A percentile compares a stretch with the other conserved stretches of the same genome.
These are phyloP conservation scores for Diadophis punctatus DNA, from an alignment of 2,113 vertebrate genomes.

Conservation along the genomic window DNA sequence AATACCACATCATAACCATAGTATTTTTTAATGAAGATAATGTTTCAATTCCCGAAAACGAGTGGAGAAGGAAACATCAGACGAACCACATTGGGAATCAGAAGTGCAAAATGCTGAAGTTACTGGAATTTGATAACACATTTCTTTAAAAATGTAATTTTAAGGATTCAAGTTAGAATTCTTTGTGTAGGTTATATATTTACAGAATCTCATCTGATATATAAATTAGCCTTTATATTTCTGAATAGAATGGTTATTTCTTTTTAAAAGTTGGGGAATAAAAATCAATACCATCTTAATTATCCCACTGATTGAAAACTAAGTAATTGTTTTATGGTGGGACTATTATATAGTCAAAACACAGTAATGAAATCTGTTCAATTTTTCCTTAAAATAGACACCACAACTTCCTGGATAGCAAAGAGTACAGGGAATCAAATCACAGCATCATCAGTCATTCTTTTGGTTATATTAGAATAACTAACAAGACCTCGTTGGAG, in stretches of 20 bases:
- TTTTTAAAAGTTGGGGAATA: neutral
- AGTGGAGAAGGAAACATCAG: neutral
- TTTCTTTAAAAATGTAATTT: neutral
- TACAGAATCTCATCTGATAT: neutral
- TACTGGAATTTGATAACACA: neutral
- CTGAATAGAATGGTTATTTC: neutral
- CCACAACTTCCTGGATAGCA: neutral
- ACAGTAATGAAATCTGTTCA: neutral
- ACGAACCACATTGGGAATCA: neutral
- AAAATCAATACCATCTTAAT: neutral
- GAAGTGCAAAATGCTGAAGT: neutral
- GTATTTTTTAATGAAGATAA: slow-evolving; percentile 30
- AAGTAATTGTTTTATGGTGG: neutral
- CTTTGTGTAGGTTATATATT: neutral
- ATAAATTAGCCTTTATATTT: neutral
- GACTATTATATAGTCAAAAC: neutral
- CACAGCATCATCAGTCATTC: neutral
- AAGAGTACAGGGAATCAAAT: neutral
- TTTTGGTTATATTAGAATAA: neutral
- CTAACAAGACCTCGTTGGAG: neutral
- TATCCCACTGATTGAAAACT: too few relatives aligned
- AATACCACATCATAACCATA: slow-evolving; percentile 31
- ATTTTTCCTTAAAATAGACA: neutral
- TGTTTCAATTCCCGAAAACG: slow-evolving; percentile 29
- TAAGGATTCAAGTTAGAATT: neutral